phyloP scores from a whole-genome alignment of 2,888 invertebrate species.

The Drosophila dives region DNA sequence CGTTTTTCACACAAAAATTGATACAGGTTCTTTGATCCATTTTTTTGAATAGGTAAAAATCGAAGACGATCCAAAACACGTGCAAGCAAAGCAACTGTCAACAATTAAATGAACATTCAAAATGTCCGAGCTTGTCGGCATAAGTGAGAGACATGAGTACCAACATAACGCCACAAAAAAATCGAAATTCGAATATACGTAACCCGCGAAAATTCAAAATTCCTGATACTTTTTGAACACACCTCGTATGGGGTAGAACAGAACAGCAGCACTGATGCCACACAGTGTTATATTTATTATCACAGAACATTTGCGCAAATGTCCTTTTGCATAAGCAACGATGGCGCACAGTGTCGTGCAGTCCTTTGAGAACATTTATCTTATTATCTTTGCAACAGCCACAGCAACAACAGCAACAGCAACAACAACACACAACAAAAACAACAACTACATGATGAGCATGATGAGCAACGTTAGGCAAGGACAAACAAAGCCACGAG shows the following conservation, averaged over 20 bases:
- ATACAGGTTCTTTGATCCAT: too few species aligned
- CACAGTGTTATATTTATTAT: constrained; percentile 80
- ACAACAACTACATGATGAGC: constrained; percentile 60
- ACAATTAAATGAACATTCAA: too few species aligned
- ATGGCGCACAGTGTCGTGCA: constrained; percentile 67
- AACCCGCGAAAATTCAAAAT: too few species aligned
- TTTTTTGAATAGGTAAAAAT: too few species aligned
- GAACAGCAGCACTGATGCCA: constrained; percentile 56
- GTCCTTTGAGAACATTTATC: constrained; percentile 82
- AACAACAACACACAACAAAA: constrained; percentile 54
- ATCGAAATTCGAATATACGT: too few species aligned
- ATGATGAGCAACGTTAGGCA: constrained; percentile 78
- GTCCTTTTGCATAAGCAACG: constrained; percentile 80
- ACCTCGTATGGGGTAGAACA: neutral
- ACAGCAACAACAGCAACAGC: constrained; percentile 42
- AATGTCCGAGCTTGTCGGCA: too few species aligned
- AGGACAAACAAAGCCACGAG: constrained; percentile 73
- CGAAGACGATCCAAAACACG: too few species aligned
- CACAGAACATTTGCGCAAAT: constrained; percentile 80
- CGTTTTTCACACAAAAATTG: too few species aligned
- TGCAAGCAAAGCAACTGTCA: too few species aligned
- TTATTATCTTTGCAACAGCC: constrained; percentile 79
- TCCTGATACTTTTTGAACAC: too few species aligned
- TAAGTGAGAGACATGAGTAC: too few species aligned
- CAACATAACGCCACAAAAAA: too few species aligned